phyloP scores from a whole-genome alignment of 2,888 invertebrate genomes.

The Quadriops clusia region DNA sequence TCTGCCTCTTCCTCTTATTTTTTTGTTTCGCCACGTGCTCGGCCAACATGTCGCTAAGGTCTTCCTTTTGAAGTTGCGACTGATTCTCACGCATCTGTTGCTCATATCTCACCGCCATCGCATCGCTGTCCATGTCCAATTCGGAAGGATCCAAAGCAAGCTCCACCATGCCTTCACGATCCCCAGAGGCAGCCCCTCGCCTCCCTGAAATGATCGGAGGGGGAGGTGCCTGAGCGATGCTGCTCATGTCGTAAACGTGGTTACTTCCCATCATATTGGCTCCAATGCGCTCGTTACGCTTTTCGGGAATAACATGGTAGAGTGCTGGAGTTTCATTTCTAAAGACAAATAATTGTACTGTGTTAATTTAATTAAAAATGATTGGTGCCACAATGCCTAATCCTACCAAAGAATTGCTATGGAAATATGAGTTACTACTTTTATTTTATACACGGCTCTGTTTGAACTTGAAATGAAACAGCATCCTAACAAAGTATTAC shows the following conservation, averaged over 20 bases:
- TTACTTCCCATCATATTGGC: conserved; percentile 97
- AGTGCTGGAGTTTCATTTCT: conserved; percentile 88
- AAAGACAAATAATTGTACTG: conserved; percentile 17
- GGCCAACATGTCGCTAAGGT: conserved; percentile 96
- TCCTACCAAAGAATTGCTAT: too few relatives aligned
- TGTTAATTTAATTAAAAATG: neutral
- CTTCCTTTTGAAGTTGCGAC: conserved; percentile 79
- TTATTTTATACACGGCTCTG: too few relatives aligned
- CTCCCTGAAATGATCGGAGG: conserved; percentile 38
- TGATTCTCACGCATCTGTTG: conserved; percentile 91
- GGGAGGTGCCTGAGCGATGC: conserved; percentile 46
- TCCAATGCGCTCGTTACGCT: conserved; percentile 78
- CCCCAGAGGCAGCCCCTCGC: conserved; percentile 29
- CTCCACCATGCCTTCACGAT: conserved; percentile 68
- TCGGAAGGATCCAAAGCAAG: conserved; percentile 95
- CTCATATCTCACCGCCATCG: conserved; percentile 92
- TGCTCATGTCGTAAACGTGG: conserved; percentile 91
- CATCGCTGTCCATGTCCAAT: conserved; percentile 88
- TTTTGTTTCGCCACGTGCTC: conserved; percentile 96
- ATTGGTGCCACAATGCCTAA: too few relatives aligned
- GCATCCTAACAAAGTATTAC: too few relatives aligned
- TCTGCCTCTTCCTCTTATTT: conserved; percentile 87
- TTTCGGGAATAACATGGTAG: conserved; percentile 92
- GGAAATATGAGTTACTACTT: too few relatives aligned
- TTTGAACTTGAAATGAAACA: too few relatives aligned